These are phyloP conservation scores for Platysternon megacephalum DNA, from an alignment of 2,113 vertebrate species.

Conservation along the genomic window DNA sequence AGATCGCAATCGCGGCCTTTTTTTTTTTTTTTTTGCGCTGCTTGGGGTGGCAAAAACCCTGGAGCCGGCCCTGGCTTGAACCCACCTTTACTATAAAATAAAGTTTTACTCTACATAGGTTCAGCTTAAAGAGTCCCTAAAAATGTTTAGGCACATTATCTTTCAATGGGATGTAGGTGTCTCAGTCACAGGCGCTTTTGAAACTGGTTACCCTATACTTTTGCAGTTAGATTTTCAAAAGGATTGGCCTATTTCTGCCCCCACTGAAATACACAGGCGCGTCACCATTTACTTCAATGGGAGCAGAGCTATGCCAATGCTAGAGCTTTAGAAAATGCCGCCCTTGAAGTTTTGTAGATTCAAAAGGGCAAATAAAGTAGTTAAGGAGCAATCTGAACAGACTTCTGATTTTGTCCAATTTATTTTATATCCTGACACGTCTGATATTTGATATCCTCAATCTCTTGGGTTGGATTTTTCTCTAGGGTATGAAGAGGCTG, in stretches of 20 bases:
- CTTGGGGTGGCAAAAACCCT: no score
- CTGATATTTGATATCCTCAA: constrained; percentile 18
- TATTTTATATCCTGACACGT: constrained; percentile 4
- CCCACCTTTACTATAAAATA: background rate
- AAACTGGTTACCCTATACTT: background rate
- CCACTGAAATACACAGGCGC: background rate
- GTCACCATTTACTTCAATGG: background rate
- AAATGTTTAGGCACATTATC: background rate
- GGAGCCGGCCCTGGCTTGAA: no score
- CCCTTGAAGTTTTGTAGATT: constrained; percentile 7
- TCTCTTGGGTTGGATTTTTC: constrained; percentile 51
- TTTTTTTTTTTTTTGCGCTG: no score
- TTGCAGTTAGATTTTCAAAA: background rate
- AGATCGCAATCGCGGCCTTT: no score
- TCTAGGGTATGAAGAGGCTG: constrained; percentile 34
- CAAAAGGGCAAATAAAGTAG: constrained; percentile 48
- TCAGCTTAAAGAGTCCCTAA: background rate
- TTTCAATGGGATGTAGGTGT: background rate
- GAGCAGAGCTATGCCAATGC: background rate
- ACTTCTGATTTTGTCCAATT: constrained; percentile 17
- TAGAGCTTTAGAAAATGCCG: background rate
- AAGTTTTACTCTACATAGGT: background rate
- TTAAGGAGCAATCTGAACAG: constrained; percentile 38
- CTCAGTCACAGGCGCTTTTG: background rate
- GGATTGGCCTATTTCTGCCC: background rate